phyloP scores from a whole-genome alignment of 2,797 vertebrate genomes.

The Borostomias antarcticus region DNA sequence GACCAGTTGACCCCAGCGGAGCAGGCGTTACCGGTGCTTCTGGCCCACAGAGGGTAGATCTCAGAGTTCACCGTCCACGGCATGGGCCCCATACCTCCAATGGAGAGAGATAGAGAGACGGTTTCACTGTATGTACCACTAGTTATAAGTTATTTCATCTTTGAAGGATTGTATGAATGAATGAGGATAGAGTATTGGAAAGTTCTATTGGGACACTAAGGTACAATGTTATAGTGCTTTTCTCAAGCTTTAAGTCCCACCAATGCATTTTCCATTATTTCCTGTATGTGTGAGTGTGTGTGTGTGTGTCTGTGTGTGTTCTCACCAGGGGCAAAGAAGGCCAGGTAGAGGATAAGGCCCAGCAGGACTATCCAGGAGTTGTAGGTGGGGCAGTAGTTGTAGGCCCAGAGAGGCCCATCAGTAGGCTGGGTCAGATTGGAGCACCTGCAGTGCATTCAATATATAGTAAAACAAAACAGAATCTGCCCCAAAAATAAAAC shows the following conservation, averaged over 20 bases:
- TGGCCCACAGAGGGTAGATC: constrained; percentile 96
- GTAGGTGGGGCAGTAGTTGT: constrained; percentile 94
- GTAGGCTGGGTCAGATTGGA: constrained; percentile 78
- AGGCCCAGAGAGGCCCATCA: constrained; percentile 85
- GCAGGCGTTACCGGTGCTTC: constrained; percentile 95
- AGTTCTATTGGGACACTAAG: no score
- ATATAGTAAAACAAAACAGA: not conserved
- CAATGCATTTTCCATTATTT: not conserved
- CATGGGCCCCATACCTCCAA: constrained; percentile 95
- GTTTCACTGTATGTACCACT: not conserved
- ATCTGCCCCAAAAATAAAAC: not conserved
- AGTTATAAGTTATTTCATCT: not conserved
- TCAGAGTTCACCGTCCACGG: constrained; percentile 99
- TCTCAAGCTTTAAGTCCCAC: no score
- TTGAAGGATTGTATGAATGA: no score
- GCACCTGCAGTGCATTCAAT: constrained; percentile 78
- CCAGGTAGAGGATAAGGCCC: constrained; percentile 91
- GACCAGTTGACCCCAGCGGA: constrained; percentile 96
- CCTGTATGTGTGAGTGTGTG: not conserved
- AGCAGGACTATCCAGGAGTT: constrained; percentile 92
- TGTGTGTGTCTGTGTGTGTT: constrained; percentile 7
- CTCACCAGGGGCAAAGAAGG: constrained; percentile 95
- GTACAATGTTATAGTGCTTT: no score
- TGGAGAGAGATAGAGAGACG: constrained; percentile 3
- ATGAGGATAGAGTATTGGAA: no score